Evolutionary conservation across 2,113 vertebrate species (phyloP), one percentile per base, ranked within the genome.

Genomic region (Carassius auratus): DNA sequence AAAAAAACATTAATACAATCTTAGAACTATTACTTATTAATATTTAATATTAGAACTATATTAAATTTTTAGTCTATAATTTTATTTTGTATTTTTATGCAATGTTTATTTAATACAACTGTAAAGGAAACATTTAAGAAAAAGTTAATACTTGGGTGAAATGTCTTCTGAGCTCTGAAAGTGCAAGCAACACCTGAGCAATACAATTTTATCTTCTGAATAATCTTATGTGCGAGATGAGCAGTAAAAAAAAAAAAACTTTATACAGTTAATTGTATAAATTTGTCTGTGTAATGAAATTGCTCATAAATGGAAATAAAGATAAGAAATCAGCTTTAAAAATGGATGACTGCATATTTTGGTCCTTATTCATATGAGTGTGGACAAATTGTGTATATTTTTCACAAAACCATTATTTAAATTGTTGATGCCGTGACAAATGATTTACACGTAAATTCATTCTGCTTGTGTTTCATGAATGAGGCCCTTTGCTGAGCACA

Each of bases 401-500:
- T 57, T 33, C 4, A 33, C 36, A 21, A 77, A 77, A 77, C 17
- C 17, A 55, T 55, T 10, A 55, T 10, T 2, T 30, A 76, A 59
- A 59, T 76, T 17, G 10, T 17, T 55, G 23, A 13, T 73, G 19
- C 19, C 8, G 1, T 2, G 3, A 73, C 69, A 48, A 33, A 76
- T 9, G 23, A 30, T 76, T 76, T 33, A 4, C 48, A 76, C 26
- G 9, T 26, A 55, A 12, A 55, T 50, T 50, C 15, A 55, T 76
- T 76, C 48, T 76, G 75, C 75, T 33, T 55, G n/a, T 55, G 45
- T 33, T 66, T 81, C 21, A 21, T 66, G 38, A 81, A 66, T 45
- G 59, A 61, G 68, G 36, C 68, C 48, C 33, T 5, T 19, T 57
- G 8, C 75, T 36, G 30, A 55, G n/a, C 62, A 36, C 77, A 45